phyloP scores from a whole-genome alignment of 2,888 invertebrate genomes.

The Ormyrus rosae region DNA sequence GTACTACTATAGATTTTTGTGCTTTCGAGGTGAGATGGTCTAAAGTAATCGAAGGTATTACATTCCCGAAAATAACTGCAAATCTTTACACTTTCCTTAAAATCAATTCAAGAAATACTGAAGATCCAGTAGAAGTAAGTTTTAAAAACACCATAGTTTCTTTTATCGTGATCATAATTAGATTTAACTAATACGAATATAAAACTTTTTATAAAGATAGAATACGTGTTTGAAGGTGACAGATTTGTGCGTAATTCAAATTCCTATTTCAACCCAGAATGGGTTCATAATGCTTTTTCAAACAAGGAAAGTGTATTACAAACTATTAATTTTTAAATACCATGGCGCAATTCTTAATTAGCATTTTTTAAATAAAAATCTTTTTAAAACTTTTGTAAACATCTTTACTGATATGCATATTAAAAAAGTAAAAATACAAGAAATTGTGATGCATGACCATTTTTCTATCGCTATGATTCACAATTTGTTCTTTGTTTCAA shows the following conservation, averaged over 20 bases:
- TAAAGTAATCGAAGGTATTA: conserved; percentile 74
- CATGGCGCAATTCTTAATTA: neutral
- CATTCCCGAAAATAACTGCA: conserved; percentile 76
- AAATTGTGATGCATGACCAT: neutral
- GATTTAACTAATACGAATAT: neutral
- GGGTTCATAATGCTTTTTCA: conserved; percentile 67
- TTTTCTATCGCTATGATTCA: neutral
- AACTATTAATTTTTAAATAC: neutral
- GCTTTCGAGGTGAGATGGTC: conserved; percentile 74
- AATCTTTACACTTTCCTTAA: conserved; percentile 74
- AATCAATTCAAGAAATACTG: conserved; percentile 57
- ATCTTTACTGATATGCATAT: neutral
- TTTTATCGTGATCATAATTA: neutral
- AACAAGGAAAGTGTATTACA: conserved; percentile 20
- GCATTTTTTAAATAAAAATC: neutral
- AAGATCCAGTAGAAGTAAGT: conserved; percentile 62
- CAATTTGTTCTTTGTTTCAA: neutral
- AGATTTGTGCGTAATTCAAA: conserved; percentile 67
- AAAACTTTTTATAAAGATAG: conserved; percentile 66
- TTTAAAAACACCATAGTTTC: conserved; percentile 17
- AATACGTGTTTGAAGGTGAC: conserved; percentile 73
- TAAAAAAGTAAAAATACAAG: neutral
- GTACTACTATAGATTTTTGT: conserved; percentile 58
- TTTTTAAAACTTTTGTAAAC: neutral
- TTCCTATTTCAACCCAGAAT: conserved; percentile 71